These are phyloP conservation scores for Drosophila ironensis DNA, from an alignment of 1,140 invertebrate species.

Conservation along the genomic window DNA sequence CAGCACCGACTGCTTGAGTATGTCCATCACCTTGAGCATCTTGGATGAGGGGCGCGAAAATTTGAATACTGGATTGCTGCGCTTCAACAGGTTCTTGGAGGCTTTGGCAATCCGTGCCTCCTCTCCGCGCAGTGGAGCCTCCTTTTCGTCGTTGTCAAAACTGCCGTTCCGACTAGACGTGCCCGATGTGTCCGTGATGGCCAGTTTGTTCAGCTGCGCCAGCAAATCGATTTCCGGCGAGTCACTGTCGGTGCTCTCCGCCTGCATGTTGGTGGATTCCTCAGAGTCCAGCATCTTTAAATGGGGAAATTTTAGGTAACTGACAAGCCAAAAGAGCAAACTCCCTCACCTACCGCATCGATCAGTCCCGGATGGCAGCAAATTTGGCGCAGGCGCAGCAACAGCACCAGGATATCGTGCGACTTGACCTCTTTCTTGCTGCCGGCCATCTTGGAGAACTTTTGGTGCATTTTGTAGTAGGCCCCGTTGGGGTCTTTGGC, in stretches of 20 bases:
- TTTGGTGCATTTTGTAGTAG: constrained; percentile 84
- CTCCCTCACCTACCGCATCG: constrained; percentile 47
- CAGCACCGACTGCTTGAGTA: constrained; percentile 84
- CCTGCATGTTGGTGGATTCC: constrained; percentile 71
- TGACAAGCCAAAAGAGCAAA: background rate
- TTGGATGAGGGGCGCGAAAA: constrained; percentile 85
- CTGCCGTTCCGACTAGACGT: background rate
- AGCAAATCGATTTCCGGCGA: constrained; percentile 84
- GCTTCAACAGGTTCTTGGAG: constrained; percentile 84
- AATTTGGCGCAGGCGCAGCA: constrained; percentile 93
- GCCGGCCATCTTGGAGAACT: constrained; percentile 84
- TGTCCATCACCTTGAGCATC: constrained; percentile 85
- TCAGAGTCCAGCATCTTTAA: constrained; percentile 85
- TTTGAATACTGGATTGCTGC: constrained; percentile 88
- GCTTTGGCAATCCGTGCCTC: constrained; percentile 82
- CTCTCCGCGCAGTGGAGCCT: constrained; percentile 16
- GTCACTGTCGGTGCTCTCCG: constrained; percentile 79
- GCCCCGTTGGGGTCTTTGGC: constrained; percentile 82
- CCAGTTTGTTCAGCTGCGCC: constrained; percentile 84
- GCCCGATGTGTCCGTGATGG: constrained; percentile 81
- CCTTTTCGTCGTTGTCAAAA: background rate
- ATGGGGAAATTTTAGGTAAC: background rate
- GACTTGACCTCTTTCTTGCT: constrained; percentile 85
- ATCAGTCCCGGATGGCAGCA: constrained; percentile 94
- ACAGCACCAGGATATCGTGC: constrained; percentile 90